Evolutionary conservation across 2,113 vertebrate genomes (phyloP).

Genomic region (Sclerurus mexicanus): DNA sequence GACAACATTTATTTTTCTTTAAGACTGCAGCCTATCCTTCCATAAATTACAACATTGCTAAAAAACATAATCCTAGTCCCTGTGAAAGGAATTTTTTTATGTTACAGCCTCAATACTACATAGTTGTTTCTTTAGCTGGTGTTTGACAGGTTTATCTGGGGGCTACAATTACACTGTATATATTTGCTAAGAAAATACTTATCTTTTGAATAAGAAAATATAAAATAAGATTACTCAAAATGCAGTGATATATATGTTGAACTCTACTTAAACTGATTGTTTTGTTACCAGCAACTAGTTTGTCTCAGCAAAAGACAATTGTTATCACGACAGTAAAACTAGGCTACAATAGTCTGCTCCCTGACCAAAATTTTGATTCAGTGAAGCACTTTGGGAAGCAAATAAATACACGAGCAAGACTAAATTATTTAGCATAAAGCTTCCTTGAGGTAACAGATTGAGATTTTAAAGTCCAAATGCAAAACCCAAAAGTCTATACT

Average conservation of each 20-base stretch:
- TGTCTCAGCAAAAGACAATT: background rate
- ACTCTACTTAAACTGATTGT: background rate
- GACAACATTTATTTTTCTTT: constrained; percentile 35
- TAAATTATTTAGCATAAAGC: background rate
- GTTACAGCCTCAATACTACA: background rate
- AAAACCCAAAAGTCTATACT: fast-evolving
- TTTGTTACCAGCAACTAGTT: background rate
- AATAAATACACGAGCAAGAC: background rate
- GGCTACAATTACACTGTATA: background rate
- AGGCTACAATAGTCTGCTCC: background rate
- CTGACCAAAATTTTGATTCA: background rate
- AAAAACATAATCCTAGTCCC: background rate
- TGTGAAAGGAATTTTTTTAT: background rate
- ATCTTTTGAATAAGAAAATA: background rate
- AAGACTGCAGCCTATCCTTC: background rate
- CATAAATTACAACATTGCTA: background rate
- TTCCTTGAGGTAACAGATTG: background rate
- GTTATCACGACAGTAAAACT: background rate
- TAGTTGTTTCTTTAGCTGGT: background rate
- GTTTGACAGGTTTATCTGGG: background rate
- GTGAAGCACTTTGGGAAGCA: background rate
- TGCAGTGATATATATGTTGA: background rate
- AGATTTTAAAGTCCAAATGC: background rate
- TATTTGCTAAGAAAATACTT: background rate
- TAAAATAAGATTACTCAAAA: background rate